A percentile compares a stretch with the other conserved stretches of the same genome.
phyloP scores from a whole-genome alignment of 2,888 invertebrate species.

The Scrobipalpa atriplicella region DNA sequence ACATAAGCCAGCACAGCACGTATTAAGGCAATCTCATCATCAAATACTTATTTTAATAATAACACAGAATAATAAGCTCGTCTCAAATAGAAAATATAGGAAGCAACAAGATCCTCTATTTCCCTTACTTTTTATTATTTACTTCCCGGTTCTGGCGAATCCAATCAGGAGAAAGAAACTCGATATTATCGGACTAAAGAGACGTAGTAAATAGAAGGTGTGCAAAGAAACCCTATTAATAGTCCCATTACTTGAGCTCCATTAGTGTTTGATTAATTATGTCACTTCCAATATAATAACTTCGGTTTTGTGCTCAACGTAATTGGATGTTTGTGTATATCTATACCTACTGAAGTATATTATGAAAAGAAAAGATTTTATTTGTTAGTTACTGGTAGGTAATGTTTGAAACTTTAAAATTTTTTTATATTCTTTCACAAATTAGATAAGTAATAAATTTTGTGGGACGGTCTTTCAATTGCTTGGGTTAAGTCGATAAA shows the following conservation, averaged over 20 bases:
- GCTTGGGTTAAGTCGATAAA: too few species aligned
- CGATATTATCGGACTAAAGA: constrained; percentile 11
- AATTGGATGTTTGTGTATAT: not conserved
- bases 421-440: not conserved
- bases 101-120: too few species aligned
- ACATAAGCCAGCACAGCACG: too few species aligned
- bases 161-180: constrained; percentile 16
- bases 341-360: not conserved
- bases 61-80: too few species aligned
- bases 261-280: constrained; percentile 55
- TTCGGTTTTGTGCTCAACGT: not conserved
- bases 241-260: constrained; percentile 46
- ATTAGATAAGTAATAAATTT: too few species aligned
- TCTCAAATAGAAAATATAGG: too few species aligned
- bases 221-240: constrained; percentile 46
- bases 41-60: too few species aligned
- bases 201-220: constrained; percentile 1
- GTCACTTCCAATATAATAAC: constrained; percentile 37
- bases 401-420: not conserved
- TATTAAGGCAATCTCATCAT: too few species aligned
- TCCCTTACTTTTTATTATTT: not conserved
- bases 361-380: not conserved
- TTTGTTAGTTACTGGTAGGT: not conserved
- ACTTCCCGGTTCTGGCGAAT: not conserved
- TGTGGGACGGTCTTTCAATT: too few species aligned